Evolutionary conservation across 2,797 vertebrate species (phyloP), one percentile per base, ranked within the genome.

Genomic region (Xenentodon cancila): DNA sequence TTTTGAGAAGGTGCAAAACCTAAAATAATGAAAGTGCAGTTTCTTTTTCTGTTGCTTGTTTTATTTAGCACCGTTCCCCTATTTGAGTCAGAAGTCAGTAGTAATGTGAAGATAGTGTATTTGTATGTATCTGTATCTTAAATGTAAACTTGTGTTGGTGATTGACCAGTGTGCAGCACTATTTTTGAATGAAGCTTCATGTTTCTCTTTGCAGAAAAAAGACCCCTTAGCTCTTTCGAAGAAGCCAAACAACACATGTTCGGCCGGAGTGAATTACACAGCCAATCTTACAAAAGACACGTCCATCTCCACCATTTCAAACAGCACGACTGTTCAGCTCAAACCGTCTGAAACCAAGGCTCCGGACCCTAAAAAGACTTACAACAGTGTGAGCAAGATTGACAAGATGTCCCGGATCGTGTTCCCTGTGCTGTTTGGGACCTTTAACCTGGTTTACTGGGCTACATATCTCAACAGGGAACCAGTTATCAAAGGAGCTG

Each of bases 361-460:
- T 0, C 57, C 94, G 1, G 97, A 98, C 85, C 96, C 92, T 82
- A 98, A 98, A 94, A 99, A 98, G 93, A 98, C 97, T 68, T 98
- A 99, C 87, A 99, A 99, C 91, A 99, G 97, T 52, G 95, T 98
- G 88, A 99, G 97, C 93, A 98, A 97, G 91, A 99, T 99, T 30
- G 96, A 99, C 92, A 98, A 99, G 91, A 97, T 99, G 97, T 96
- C 97, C 81, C 92, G 97, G 76, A 97, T 99, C 74, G 95, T 99
- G 73, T 99, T 99, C 77, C 97, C 97, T 0, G 92, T 99, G 55
- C 90, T 98, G 60, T 99, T 99, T 73, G 97, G 97, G 85, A 98
- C 96, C 73, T 99, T 99, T 87, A 99, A 99, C 88, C 90, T 98
- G 73, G 96, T 98, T 44, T 99, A 98, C 91, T 99, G 97, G 97